Evolutionary conservation across 2,888 invertebrate genomes (phyloP), one percentile per base, ranked within the genome.

Genomic region (Baccha elongata): DNA sequence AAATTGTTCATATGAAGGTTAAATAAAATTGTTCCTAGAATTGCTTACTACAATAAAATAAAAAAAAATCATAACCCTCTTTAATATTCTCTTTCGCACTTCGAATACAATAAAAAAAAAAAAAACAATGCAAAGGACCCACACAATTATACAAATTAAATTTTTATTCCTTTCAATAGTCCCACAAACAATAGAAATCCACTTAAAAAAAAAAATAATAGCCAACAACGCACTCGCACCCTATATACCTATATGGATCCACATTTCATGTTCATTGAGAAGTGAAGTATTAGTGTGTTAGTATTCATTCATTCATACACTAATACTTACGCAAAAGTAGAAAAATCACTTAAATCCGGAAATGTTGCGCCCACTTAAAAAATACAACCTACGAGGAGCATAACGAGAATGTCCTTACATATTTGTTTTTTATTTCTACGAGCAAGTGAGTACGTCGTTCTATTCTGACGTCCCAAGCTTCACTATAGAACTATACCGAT

Each of bases 121-220:
- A 44, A 52, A 23, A 4, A 19, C 11, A 1, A 11, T 32, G 5
- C 46, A 48, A 52, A 23, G n/a, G 19, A 15, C 13, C 21, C 23
- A 23, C 29, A 62, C 60, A 52, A 29, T 68, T 62, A n/a, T 21
- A 65, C 32, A 58, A 80, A 73, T 74, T 73, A 60, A 52, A 48
- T 62, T 73, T 68, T 53, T 58, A 73, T 62, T 68, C 48, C 29
- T 35, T 55, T 73, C 53, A 55, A 71, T 76, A 68, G 73, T 68
- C 52, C 53, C 32, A 46, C 79, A 68, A 69, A 80, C 74, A 80
- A 73, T 68, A 55, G 13, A 68, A 62, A 55, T 40, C 62, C 68
- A 80, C 79, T 80, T 73, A 29, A 48, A 68, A 23, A 13, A 42
- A 10, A 8, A 37, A 17, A 40, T 37, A 53, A 46, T 35, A 55